Conservation (phyloP, 1,140 invertebrate genomes). For the Amyelois transitella region DNA sequence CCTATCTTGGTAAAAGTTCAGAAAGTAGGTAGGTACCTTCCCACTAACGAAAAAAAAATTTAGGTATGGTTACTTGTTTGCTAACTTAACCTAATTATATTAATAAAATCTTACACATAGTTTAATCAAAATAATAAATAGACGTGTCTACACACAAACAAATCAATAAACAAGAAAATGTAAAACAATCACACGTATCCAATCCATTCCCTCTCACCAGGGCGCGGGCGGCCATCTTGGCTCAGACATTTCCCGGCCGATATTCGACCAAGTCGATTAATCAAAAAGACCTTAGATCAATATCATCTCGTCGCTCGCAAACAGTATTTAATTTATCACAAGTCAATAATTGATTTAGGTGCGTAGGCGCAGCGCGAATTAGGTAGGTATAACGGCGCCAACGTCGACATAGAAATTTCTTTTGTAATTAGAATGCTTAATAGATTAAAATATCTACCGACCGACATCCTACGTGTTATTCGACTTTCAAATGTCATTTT, state of each 20-base stretch:
- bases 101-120: too few relatives aligned
- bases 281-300: constrained; percentile 58
- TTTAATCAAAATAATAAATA: too few relatives aligned
- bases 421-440: constrained; percentile 2
- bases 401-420: constrained; percentile 31
- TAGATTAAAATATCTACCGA: neutral
- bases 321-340: constrained; percentile 67
- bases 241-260: constrained; percentile 39
- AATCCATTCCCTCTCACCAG: constrained; percentile 49
- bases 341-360: constrained; percentile 55
- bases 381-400: constrained; percentile 64
- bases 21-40: too few relatives aligned
- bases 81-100: too few relatives aligned
- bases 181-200: constrained; percentile 19
- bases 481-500: neutral
- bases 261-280: constrained; percentile 57
- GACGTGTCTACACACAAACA: too few relatives aligned
- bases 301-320: constrained; percentile 58
- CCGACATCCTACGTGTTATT: neutral
- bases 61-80: too few relatives aligned
- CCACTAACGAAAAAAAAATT: too few relatives aligned
- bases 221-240: constrained; percentile 64
- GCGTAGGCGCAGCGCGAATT: constrained; percentile 58
- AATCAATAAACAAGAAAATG: constrained; percentile 14
- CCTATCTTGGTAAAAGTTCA: too few relatives aligned